Evolutionary conservation across 2,888 invertebrate genomes (phyloP).

Genomic region (Cordilura impudica): DNA sequence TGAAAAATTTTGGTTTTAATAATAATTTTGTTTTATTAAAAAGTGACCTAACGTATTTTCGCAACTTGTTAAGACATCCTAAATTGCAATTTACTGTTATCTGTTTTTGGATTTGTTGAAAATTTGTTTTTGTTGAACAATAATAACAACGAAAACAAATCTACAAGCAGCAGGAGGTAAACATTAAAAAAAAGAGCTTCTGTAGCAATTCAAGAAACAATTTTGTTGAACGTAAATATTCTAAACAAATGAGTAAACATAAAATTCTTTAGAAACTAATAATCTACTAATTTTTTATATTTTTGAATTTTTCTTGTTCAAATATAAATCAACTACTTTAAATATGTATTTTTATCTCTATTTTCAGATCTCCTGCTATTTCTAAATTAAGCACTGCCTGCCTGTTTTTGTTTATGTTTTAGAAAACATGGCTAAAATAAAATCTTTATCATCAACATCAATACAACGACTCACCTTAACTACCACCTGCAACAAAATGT

Average conservation of each 20-base stretch:
- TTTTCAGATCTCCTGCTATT: conserved; percentile 62
- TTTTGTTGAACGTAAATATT: no score
- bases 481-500: conserved; percentile 66
- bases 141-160: not conserved
- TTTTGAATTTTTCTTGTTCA: not conserved
- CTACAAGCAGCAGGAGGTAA: conserved; percentile 39
- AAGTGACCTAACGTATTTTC: conserved; percentile 22
- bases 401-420: conserved; percentile 17
- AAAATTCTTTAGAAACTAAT: not conserved
- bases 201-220: conserved; percentile 34
- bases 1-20: not conserved
- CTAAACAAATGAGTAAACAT: conserved; percentile 27
- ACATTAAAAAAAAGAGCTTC: conserved; percentile 59
- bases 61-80: conserved; percentile 18
- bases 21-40: not conserved
- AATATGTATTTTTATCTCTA: conserved; percentile 29
- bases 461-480: conserved; percentile 60
- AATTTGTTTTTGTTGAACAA: conserved; percentile 1
- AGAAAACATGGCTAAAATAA: conserved; percentile 58
- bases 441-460: conserved; percentile 59
- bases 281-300: not conserved
- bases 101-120: not conserved
- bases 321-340: conserved; percentile 23
- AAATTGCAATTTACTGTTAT: conserved; percentile 57
- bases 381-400: conserved; percentile 56